phyloP scores from a whole-genome alignment of 92 coral and sea anemone species.

The Paramuricea clavata region DNA sequence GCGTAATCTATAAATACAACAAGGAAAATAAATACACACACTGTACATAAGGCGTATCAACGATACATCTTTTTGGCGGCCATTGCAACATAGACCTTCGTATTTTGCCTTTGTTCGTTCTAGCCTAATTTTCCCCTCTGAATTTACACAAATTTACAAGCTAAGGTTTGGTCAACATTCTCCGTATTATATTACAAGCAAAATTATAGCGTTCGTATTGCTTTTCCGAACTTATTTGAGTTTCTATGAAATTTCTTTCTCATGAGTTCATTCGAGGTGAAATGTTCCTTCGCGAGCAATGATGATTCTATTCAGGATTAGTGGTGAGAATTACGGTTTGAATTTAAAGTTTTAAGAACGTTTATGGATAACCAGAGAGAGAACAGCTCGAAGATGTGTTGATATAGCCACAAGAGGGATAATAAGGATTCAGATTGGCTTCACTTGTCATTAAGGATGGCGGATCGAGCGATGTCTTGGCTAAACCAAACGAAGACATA shows the following conservation, averaged over 20 bases:
- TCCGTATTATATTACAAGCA: not conserved
- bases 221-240: not conserved
- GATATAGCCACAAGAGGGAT: conserved; percentile 57
- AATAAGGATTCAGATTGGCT: conserved; percentile 43
- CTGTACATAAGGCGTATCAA: conserved; percentile 34
- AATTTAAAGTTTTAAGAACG: conserved; percentile 26
- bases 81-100: not conserved
- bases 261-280: not conserved
- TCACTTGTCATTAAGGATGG: conserved; percentile 48
- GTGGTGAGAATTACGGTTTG: not conserved
- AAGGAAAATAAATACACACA: conserved; percentile 51
- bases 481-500: conserved; percentile 74
- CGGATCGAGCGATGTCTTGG: conserved; percentile 35
- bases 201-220: not conserved
- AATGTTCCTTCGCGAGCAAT: not conserved
- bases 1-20: conserved; percentile 57
- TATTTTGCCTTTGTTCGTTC: not conserved
- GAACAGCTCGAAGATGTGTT: conserved; percentile 51
- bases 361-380: conserved; percentile 48
- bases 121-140: not conserved
- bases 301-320: conserved; percentile 6
- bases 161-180: not conserved
- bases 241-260: not conserved
- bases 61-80: not conserved
- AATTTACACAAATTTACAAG: conserved; percentile 8